Percentiles rank a stretch among this genome's conserved stretches.
phyloP scores from a whole-genome alignment of 2,113 vertebrate species.

The Datnioides undecimradiatus region DNA sequence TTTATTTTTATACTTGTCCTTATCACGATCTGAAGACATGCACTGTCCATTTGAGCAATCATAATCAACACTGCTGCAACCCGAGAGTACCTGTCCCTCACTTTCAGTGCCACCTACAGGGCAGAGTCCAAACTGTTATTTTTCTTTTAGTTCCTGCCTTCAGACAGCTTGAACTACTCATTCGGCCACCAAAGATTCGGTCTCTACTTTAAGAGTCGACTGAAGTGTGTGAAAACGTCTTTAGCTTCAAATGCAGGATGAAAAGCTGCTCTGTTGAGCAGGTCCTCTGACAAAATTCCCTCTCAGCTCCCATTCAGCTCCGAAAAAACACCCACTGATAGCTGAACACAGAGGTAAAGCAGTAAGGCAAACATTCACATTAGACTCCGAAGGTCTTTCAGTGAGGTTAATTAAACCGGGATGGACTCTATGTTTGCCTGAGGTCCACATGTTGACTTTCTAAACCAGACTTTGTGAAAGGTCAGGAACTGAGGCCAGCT shows the following conservation, averaged over 20 bases:
- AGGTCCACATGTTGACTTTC: slow-evolving; percentile 9
- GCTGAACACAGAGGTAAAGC: neutral
- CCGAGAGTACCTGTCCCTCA: neutral
- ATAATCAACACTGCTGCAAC: neutral
- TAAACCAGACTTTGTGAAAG: neutral
- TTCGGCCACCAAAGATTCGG: neutral
- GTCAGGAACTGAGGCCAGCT: neutral
- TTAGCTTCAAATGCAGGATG: neutral
- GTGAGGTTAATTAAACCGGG: slow-evolving; percentile 5
- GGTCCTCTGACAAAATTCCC: neutral
- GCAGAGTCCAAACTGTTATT: neutral
- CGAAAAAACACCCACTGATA: neutral
- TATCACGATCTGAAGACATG: neutral
- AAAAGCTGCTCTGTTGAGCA: neutral
- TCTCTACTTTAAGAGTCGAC: neutral
- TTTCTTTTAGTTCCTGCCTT: neutral
- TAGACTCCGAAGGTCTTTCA: neutral
- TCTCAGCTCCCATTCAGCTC: neutral
- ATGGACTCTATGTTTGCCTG: neutral
- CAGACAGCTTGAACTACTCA: neutral
- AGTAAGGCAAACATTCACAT: slow-evolving; percentile 3
- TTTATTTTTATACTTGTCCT: too few relatives aligned
- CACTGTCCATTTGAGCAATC: neutral
- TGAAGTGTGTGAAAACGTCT: neutral
- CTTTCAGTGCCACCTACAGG: neutral